Conservation (phyloP, 1,140 invertebrate genomes). For the Zaprionus africanus region DNA sequence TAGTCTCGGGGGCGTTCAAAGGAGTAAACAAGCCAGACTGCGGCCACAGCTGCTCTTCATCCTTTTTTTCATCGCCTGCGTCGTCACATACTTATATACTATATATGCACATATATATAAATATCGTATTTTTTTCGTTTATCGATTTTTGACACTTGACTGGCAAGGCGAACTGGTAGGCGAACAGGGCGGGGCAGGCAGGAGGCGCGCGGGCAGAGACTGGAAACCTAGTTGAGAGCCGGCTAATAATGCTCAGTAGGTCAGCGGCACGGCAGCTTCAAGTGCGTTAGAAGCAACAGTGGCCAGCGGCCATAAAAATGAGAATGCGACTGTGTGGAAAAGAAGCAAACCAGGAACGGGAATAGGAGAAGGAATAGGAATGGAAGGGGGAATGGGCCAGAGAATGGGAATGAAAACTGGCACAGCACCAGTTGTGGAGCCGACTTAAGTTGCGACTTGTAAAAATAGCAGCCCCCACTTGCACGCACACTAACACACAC, state of each 20-base stretch:
- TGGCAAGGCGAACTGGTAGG: slow-evolving; percentile 20
- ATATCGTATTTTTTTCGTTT: slow-evolving; percentile 46
- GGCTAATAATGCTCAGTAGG: slow-evolving; percentile 80
- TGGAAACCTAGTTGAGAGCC: slow-evolving; percentile 44
- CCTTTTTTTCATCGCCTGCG: neutral
- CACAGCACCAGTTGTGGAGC: slow-evolving; percentile 40
- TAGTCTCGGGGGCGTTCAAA: slow-evolving; percentile 19
- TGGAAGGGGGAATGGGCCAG: neutral
- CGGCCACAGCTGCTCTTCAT: slow-evolving; percentile 34
- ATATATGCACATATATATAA: slow-evolving; percentile 19
- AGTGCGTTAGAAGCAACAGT: slow-evolving; percentile 80
- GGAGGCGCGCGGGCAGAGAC: neutral
- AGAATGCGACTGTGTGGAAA: slow-evolving; percentile 34
- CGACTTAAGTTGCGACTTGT: slow-evolving; percentile 61
- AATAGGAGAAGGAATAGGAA: slow-evolving; percentile 24
- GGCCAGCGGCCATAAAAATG: slow-evolving; percentile 58
- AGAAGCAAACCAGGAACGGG: slow-evolving; percentile 13
- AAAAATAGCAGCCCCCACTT: slow-evolving; percentile 62
- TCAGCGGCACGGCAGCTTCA: slow-evolving; percentile 68
- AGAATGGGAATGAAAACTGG: slow-evolving; percentile 30
- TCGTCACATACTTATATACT: slow-evolving; percentile 20
- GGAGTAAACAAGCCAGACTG: slow-evolving; percentile 46
- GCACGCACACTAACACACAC: slow-evolving; percentile 23
- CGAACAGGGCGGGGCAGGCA: neutral
- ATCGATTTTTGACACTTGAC: slow-evolving; percentile 76